Percentiles rank a stretch among this genome's conserved stretches.
Evolutionary conservation across 2,888 invertebrate species (phyloP).

Genomic region (Falcaria lacertinaria): DNA sequence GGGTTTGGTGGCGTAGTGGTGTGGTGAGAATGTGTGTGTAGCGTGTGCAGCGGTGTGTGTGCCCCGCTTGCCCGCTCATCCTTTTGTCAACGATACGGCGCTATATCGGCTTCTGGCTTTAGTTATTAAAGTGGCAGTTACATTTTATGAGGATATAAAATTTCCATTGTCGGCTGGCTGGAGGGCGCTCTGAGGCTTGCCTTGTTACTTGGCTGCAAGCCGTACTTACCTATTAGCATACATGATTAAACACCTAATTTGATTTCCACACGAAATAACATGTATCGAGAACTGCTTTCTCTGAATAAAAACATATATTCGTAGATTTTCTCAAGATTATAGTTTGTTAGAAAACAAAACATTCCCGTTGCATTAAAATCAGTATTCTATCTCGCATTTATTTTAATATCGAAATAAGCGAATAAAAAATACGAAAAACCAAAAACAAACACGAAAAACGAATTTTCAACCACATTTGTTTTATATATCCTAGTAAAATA

Average conservation of each 20-base stretch:
- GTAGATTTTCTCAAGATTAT: too few species aligned
- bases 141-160: conserved; percentile 69
- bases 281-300: background rate
- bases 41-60: conserved; percentile 49
- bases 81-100: conserved; percentile 76
- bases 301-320: too few species aligned
- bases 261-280: conserved; percentile 5
- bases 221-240: conserved; percentile 24
- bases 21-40: conserved; percentile 39
- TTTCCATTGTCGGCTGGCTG: conserved; percentile 58
- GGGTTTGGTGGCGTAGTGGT: conserved; percentile 65
- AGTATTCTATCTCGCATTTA: too few species aligned
- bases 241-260: conserved; percentile 13
- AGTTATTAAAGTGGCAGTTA: conserved; percentile 74
- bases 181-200: conserved; percentile 43
- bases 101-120: conserved; percentile 68
- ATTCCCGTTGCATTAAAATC: too few species aligned
- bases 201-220: conserved; percentile 26
- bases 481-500: too few species aligned
- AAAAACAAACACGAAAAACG: too few species aligned
- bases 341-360: too few species aligned
- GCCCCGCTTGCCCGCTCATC: conserved; percentile 57
- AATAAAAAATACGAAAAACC: too few species aligned
- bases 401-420: too few species aligned
- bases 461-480: too few species aligned